Base-by-base conservation (phyloP, 1,140 invertebrate species). In the Chlorops oryzae region DNA sequence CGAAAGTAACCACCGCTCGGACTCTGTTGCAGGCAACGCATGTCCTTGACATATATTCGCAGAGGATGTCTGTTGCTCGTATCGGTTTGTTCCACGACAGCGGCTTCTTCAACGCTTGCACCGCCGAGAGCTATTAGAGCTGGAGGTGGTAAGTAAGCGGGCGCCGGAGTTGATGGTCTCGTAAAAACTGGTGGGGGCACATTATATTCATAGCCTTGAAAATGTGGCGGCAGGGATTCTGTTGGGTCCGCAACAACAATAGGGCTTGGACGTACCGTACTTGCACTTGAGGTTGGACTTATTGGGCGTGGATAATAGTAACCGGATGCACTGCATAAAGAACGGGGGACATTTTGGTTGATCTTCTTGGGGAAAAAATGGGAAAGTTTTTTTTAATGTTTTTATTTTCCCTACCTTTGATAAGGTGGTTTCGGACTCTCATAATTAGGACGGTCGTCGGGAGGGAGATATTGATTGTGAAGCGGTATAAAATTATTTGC, bases 191-290 rank as follows among this genome's bases (percentile, higher is more conserved):
- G 61, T 0, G 54, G 56, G 1, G 52, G 52, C 3, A 25, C 20
- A 34, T 65, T 51, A 15, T 70, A 70, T 39, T 66, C 59, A 21
- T 70, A 69, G 20, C 66, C 65, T 6, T 43, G 39, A n/a, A n/a
- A n/a, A 2, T 53, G 23, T 0, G 40, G 23, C 3, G 34, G 13
- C 13, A 4, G 22, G 39, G 2, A 7, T 21, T 57, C 56, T 1
- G 45, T 40, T 5, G 62, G 57, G 6, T 55, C 54, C 0, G 54
- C 54, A 0, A 69, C 65, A 3, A 64, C 32, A 12, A 69, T 69
- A 13, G 65, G 63, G 5, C 52, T 47, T 7, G 40, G 24, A 2
- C 57, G 50, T 1, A 32, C 15, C 28, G 46, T 47, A 10, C 39
- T 42, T 7, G 56, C 55, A 0, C 54, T 58, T 10, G 43, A 41